Base-by-base conservation (phyloP, 2,888 invertebrate genomes). In the Pemphredon lugubris region DNA sequence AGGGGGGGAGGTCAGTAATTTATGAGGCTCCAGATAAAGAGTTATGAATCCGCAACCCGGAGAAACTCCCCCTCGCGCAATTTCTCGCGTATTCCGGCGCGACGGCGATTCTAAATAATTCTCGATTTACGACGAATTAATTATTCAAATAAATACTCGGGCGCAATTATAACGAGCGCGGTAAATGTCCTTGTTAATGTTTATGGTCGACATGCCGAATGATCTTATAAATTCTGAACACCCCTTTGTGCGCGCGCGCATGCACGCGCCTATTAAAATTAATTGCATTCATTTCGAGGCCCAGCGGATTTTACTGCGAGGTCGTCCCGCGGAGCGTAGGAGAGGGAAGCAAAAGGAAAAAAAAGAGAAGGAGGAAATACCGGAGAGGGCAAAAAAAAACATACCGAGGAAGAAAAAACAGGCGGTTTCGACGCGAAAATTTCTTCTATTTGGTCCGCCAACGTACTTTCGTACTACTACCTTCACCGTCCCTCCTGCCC, bases 11-110 rank as follows among this genome's bases (percentile, higher is more conserved):
- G n/a, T n/a, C n/a, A 0, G n/a, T 39, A 60, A 68, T 67, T 68
- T 68, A 68, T 55, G 37, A 58, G 13, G 13, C 16, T 37, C 34
- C n/a, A n/a, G 40, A 42, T 39, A 68, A 55, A 61, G 51, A 51
- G 55, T 68, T 61, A 57, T 68, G 69, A 70, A 70, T 50, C 23
- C 16, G 4, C 26, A 26, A 26, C 26, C n/a, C n/a, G n/a, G 16
- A 48, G 37, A 34, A 18, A 23, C 7, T 34, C 13, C 20, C 13
- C n/a, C 18, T 11, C 34, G 21, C 26, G 7, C 26, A 26, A 3
- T 5, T 26, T 5, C 26, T 5, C 26, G 7, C 26, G 26, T 26
- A 26, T 32, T 7, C 23, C 6, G 32, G 7, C 42, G 58, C 6
- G 32, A 6, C 42, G 58, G 60, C 51, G 40, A 57, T 61, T 68